Evolutionary conservation across 1,140 invertebrate genomes (phyloP), one percentile per base, ranked within the genome.

Genomic region (Drosophila baimaii): DNA sequence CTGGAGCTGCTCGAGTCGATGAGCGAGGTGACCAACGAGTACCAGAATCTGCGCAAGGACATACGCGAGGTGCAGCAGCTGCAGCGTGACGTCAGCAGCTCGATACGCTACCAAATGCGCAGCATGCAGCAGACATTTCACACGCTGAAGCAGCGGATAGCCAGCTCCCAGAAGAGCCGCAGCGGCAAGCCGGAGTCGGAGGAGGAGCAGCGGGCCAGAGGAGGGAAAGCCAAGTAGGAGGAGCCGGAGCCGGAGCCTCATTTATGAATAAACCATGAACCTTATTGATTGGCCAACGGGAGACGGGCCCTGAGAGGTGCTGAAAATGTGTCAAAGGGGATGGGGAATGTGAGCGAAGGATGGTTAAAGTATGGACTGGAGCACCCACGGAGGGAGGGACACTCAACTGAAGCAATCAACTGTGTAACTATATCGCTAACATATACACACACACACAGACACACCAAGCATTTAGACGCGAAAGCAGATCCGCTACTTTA

Each of bases 61-160:
- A 93, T 94, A 68, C 91, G 92, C 41, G 94, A 94, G 68, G 92
- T 94, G 72, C 94, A 94, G 55, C 93, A 94, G 70, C 79, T 94
- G 51, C 94, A 94, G 73, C 94, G 93, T 76, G 93, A 94, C 90
- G 91, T 94, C 62, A 93, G 93, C 33, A 93, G 92, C 78, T 93
- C 93, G 12, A 92, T 94, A 54, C 90, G 89, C 49, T 91, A 79
- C 74, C 90, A 92, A 33, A 91, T 92, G 91, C 77, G 81, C 47
- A 79, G 55, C 57, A 92, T 92, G 91, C 84, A 91, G 61, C 83
- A 90, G 43, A 92, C 91, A 9, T 92, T 91, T 47, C 81, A 90
- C 27, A 79, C 90, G 71, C 77, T 92, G 1, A 92, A 92, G 31
- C 91, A 92, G 35, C 72, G 90, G 44, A 79, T 92, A 17, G 91